A percentile compares a stretch with the other conserved stretches of the same genome.
phyloP scores from a whole-genome alignment of 2,888 invertebrate species.

The Epistrophe eligans region DNA sequence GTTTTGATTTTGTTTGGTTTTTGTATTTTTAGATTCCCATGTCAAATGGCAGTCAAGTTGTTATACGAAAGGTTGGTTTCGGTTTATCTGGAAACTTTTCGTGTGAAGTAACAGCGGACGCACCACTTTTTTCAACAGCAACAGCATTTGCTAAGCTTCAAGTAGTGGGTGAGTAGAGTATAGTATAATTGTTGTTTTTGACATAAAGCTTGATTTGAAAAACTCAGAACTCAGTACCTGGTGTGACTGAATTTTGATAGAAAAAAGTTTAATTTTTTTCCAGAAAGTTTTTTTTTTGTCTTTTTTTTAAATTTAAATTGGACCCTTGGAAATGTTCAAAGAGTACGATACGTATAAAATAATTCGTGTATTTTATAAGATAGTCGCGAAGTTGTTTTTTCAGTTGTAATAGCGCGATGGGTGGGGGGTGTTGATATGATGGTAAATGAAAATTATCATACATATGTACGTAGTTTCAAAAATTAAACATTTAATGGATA shows the following conservation, averaged over 20 bases:
- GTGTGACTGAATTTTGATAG: constrained; percentile 3
- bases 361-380: background rate
- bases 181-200: constrained; percentile 35
- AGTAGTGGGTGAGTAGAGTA: constrained; percentile 89
- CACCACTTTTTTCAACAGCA: constrained; percentile 88
- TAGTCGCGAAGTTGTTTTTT: background rate
- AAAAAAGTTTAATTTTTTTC: background rate
- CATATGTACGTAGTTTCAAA: no score
- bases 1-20: constrained; percentile 41
- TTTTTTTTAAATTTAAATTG: background rate
- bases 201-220: constrained; percentile 49
- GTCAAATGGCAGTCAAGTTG: constrained; percentile 90
- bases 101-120: constrained; percentile 91
- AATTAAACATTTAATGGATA: no score
- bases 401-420: no score
- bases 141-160: constrained; percentile 88
- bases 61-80: constrained; percentile 88
- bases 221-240: background rate
- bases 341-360: background rate
- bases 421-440: no score
- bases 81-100: constrained; percentile 90
- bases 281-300: background rate
- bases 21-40: constrained; percentile 86
- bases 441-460: no score
- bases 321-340: background rate